Percentiles rank a stretch among this genome's conserved stretches.
These are phyloP conservation scores for Oxycera nigricornis DNA, from an alignment of 2,888 invertebrate species.

Conservation along the genomic window DNA sequence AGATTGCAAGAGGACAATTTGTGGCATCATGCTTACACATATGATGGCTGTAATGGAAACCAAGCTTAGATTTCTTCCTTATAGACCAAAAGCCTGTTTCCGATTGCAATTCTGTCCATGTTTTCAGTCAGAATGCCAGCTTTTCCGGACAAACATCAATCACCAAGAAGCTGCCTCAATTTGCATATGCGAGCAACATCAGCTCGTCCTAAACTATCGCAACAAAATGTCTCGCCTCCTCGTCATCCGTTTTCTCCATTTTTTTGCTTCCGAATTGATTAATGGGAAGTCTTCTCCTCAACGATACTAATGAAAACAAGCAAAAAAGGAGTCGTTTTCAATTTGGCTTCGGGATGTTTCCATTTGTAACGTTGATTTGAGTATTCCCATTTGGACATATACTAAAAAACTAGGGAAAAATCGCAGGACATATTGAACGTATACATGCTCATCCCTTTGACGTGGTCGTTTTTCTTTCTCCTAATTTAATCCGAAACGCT, in stretches of 20 bases:
- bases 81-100: constrained; percentile 13
- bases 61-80: not conserved
- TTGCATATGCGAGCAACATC: not conserved
- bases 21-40: not conserved
- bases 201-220: not conserved
- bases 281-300: constrained; percentile 18
- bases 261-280: constrained; percentile 19
- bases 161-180: constrained; percentile 11
- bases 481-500: constrained; percentile 28
- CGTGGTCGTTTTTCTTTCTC: not conserved
- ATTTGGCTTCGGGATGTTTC: constrained; percentile 19
- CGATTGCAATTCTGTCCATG: not conserved
- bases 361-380: constrained; percentile 24
- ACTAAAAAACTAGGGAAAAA: not conserved
- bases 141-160: constrained; percentile 21
- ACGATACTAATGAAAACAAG: constrained; percentile 19
- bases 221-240: not conserved
- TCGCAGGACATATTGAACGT: constrained; percentile 7
- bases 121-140: constrained; percentile 27
- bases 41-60: not conserved
- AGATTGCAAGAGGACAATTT: constrained; percentile 9
- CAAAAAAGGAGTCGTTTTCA: constrained; percentile 27
- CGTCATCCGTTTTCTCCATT: constrained; percentile 25
- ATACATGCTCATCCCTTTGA: not conserved
- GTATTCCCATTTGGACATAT: constrained; percentile 15